Base-by-base conservation (phyloP, 2,113 vertebrate species). In the Mormoops blainvillei region DNA sequence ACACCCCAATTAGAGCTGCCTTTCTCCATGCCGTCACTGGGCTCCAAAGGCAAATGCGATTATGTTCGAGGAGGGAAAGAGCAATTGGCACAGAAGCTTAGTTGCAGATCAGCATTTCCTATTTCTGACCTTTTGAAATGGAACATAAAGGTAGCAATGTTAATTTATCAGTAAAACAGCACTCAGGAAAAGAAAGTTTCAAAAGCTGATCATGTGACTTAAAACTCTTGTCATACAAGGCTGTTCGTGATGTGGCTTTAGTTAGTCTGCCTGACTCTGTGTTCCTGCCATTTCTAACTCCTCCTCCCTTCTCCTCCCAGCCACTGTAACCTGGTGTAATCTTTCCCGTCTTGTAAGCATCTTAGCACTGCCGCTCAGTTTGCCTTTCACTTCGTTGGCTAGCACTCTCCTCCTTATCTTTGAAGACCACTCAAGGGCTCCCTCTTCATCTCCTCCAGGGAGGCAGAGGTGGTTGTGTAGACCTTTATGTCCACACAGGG, bases 1-100 rank as follows among this genome's bases (percentile, higher is more conserved):
- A 11, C 6, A 16, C 80, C 81, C 87, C 94, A 92, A 48, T 96
- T 97, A 96, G 61, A 41, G 56, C 52, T n/a, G 63, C 92, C 90
- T 84, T 78, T 71, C 90, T 84, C 71, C 68, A 41, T 3, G 0
- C 77, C 0, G 3, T 26, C 73, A 0, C 80, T 24, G 70, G 67
- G 84, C 76, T 93, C 91, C 28, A 2, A 16, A 52, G 63, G 94
- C 89, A 84, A 45, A 67, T 58, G 67, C 38, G 67, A 48, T 91
- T 76, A 9, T 18, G 16, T 77, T 43, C 36, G 16, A 2, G 65
- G 65, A 71, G 11, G 41, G 36, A 18, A 43, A 18, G 16, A 7
- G 52, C 67, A 1, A 1, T 50, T 19, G 93, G n/a, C 19, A 11
- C 24, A 14, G 73, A 81, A 78, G 43, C 87, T 41, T 81, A 2